These are phyloP conservation scores for Dicrurus megarhynchus DNA, from an alignment of 2,113 vertebrate species.

Conservation along the genomic window DNA sequence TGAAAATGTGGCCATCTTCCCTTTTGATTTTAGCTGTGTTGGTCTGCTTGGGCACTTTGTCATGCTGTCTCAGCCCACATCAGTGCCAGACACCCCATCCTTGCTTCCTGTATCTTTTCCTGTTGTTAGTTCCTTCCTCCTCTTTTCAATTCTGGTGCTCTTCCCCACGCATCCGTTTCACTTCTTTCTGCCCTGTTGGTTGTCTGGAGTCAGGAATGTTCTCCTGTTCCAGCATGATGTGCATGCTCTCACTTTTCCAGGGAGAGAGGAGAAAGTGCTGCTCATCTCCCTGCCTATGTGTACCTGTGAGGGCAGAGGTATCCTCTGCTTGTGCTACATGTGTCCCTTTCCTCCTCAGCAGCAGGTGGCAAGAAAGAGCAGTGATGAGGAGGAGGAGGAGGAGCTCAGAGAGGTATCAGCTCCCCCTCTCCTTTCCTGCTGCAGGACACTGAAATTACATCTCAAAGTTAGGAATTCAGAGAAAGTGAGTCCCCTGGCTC, in stretches of 20 bases:
- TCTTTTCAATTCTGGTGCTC: neutral
- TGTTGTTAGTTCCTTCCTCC: neutral
- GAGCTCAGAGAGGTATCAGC: neutral
- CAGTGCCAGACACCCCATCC: neutral
- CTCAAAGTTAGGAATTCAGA: neutral
- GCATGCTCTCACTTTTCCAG: neutral
- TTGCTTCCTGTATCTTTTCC: neutral
- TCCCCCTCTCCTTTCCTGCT: neutral
- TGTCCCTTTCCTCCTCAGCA: neutral
- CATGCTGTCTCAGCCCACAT: neutral
- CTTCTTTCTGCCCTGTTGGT: neutral
- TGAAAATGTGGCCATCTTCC: neutral
- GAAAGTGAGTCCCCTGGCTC: neutral
- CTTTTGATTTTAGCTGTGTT: neutral
- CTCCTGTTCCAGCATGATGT: neutral
- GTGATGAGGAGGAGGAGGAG: neutral
- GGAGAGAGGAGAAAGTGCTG: neutral
- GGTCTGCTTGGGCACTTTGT: fast-evolving
- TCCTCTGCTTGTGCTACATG: fast-evolving
- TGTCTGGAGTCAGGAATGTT: neutral
- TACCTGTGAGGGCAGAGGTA: neutral
- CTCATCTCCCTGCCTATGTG: fast-evolving
- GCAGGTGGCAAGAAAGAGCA: neutral
- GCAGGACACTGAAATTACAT: neutral
- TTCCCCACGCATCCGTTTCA: neutral